Conservation (phyloP, 2,797 vertebrate species). For the Alectoris magna region DNA sequence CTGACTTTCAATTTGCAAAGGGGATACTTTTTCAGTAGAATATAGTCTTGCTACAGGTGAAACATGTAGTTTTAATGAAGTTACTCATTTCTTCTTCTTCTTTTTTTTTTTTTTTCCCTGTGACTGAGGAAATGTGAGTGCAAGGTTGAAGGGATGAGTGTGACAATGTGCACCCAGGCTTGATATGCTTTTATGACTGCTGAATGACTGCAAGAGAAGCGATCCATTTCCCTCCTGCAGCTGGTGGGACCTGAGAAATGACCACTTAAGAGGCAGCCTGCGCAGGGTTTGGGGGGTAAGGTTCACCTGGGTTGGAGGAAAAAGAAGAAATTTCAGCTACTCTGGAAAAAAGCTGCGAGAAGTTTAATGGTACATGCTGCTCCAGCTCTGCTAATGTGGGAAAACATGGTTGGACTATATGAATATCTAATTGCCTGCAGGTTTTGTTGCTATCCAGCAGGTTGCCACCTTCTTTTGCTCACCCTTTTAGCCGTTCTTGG, state of each 20-base stretch:
- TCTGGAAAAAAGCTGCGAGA: not conserved
- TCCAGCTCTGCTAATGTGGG: not conserved
- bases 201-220: not conserved
- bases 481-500: not conserved
- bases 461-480: not conserved
- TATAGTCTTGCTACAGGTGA: not conserved
- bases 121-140: not conserved
- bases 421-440: not conserved
- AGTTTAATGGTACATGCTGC: not conserved
- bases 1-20: not conserved
- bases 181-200: not conserved
- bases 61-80: not conserved
- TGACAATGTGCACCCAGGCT: not conserved
- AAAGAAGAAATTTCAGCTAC: not conserved
- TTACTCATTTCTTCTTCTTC: not conserved
- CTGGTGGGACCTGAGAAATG: not conserved
- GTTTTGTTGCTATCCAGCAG: not conserved
- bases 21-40: not conserved
- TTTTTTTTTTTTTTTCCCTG: not conserved
- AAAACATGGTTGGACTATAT: not conserved
- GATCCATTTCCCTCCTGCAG: not conserved
- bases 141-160: not conserved
- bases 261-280: not conserved
- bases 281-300: not conserved
- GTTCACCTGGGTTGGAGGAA: not conserved